phyloP scores from a whole-genome alignment of 2,888 invertebrate genomes.

The Pimpla rufipes region DNA sequence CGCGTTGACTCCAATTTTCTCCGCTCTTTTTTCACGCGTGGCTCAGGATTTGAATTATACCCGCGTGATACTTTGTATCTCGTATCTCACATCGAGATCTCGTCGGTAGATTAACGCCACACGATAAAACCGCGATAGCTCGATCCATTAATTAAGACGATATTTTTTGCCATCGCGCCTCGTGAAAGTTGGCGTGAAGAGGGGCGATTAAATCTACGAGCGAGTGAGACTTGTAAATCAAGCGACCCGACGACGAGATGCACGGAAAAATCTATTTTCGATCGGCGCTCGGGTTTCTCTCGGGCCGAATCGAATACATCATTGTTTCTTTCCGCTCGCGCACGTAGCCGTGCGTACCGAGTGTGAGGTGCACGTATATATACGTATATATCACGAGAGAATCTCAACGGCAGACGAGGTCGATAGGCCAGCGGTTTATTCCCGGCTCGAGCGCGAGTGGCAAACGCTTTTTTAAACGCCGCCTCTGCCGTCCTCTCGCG shows the following conservation, averaged over 20 bases:
- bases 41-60: too few species aligned
- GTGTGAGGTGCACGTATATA: constrained; percentile 10
- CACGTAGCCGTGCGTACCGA: neutral
- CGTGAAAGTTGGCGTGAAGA: neutral
- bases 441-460: constrained; percentile 67
- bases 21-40: neutral
- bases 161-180: neutral
- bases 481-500: constrained; percentile 63
- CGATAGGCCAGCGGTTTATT: constrained; percentile 76
- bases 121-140: neutral
- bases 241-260: constrained; percentile 26
- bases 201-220: constrained; percentile 17
- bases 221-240: constrained; percentile 14
- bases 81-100: neutral
- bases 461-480: constrained; percentile 63
- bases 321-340: constrained; percentile 60
- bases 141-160: constrained; percentile 24
- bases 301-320: constrained; percentile 68
- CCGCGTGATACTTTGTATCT: neutral
- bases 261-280: constrained; percentile 73
- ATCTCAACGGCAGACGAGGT: constrained; percentile 72
- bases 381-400: constrained; percentile 51
- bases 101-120: neutral
- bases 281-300: constrained; percentile 60
- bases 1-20: neutral